Percentiles rank a stretch among this genome's conserved stretches.
Conservation (phyloP, 2,113 vertebrate species). For the Raphicerus campestris region DNA sequence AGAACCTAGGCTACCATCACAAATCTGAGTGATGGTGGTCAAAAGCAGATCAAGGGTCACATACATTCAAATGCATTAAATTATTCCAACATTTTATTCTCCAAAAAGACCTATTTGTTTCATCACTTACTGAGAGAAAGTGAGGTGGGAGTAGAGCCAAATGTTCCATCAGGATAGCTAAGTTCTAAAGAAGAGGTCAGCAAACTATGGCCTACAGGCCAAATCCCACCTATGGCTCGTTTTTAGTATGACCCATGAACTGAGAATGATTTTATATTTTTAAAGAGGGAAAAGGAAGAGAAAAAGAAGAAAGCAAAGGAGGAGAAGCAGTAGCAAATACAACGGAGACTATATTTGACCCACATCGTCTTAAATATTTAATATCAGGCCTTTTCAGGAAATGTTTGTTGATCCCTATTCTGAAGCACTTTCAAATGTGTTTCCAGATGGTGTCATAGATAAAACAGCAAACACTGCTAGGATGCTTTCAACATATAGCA, state of each 20-base stretch:
- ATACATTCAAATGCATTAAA: background rate
- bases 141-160: background rate
- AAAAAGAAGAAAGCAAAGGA: too few relatives aligned
- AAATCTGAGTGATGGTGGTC: background rate
- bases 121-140: background rate
- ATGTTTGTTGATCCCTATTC: background rate
- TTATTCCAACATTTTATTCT: background rate
- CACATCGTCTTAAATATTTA: background rate
- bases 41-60: background rate
- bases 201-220: background rate
- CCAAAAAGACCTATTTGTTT: background rate
- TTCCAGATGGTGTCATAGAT: background rate
- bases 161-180: background rate
- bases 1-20: background rate
- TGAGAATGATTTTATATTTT: background rate
- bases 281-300: background rate
- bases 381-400: background rate
- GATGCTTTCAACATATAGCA: background rate
- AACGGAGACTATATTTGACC: too few relatives aligned
- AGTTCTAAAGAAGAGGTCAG: background rate
- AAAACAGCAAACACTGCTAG: background rate
- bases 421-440: background rate
- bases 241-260: background rate
- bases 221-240: background rate
- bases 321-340: background rate